Conservation (phyloP, 2,797 vertebrate species). For the Thaleichthys pacificus region DNA sequence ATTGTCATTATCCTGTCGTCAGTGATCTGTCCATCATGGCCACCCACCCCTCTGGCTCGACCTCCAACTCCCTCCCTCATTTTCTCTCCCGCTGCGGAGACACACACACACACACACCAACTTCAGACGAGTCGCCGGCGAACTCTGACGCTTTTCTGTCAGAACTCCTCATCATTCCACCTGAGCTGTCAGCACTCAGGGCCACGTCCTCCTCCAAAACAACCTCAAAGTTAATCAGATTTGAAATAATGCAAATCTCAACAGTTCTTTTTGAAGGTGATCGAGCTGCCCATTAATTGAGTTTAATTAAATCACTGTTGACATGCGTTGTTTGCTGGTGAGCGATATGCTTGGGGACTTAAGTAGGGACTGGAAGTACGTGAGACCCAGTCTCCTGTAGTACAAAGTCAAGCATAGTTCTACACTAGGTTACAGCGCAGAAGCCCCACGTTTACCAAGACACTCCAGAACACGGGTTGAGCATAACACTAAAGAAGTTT, state of each 20-base stretch:
- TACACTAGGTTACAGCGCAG: too few species aligned
- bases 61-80: not conserved
- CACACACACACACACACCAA: not conserved
- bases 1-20: not conserved
- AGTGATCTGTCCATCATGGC: not conserved
- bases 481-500: too few species aligned
- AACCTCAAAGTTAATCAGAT: slow-evolving; percentile 15
- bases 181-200: slow-evolving; percentile 2
- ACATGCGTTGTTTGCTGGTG: not conserved
- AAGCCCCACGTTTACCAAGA: too few species aligned
- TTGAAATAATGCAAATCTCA: slow-evolving; percentile 21
- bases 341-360: not conserved
- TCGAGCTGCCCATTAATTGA: not conserved
- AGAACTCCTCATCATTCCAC: slow-evolving; percentile 10
- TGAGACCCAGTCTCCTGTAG: too few species aligned
- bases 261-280: slow-evolving; percentile 11
- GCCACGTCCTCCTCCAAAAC: slow-evolving; percentile 1
- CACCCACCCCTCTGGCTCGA: not conserved
- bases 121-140: not conserved
- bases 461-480: too few species aligned
- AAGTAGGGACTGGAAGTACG: not conserved
- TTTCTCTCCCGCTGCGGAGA: not conserved
- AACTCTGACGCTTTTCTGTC: too few species aligned
- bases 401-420: too few species aligned
- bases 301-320: slow-evolving; percentile 24